phyloP scores from a whole-genome alignment of 2,113 vertebrate species.

The Notechis scutatus region DNA sequence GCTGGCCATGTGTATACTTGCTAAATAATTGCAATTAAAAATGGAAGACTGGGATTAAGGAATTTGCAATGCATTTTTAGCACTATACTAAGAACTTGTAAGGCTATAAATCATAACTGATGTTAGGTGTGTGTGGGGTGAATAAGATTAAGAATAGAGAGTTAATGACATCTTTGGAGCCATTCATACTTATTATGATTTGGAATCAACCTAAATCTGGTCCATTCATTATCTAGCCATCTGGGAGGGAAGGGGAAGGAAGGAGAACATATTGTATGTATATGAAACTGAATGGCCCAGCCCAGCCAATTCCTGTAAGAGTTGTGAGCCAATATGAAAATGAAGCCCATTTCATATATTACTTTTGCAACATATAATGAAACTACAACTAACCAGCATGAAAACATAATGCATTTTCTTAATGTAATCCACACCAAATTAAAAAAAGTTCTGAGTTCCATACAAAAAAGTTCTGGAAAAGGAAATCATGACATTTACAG shows the following conservation, averaged over 20 bases:
- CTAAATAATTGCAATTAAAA: neutral
- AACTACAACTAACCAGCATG: neutral
- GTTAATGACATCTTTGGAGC: neutral
- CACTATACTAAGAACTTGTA: neutral
- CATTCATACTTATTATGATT: neutral
- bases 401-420: neutral
- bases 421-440: neutral
- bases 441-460: neutral
- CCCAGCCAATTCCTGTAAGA: neutral
- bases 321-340: neutral
- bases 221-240: neutral
- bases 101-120: neutral
- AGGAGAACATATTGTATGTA: neutral
- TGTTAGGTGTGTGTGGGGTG: neutral
- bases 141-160: neutral
- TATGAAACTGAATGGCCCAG: neutral
- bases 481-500: neutral
- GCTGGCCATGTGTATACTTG: neutral
- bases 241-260: neutral
- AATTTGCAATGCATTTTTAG: neutral
- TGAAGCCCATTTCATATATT: neutral
- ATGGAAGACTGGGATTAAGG: neutral
- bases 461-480: neutral
- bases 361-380: neutral
- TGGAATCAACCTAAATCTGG: neutral